Conservation (phyloP, 2,113 vertebrate genomes). For the Syngnathus floridae region DNA sequence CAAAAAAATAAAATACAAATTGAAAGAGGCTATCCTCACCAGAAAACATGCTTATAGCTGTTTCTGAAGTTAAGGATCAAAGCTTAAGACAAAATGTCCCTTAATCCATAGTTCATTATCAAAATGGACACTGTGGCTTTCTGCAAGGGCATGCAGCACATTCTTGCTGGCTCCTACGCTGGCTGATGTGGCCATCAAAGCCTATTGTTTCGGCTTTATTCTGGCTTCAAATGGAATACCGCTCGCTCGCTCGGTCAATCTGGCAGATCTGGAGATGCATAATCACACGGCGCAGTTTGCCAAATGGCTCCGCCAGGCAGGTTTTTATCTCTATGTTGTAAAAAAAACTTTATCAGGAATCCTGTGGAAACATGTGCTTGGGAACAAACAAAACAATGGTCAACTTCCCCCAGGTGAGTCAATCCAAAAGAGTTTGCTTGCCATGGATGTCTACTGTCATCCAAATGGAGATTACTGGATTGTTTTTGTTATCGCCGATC, state of each 20-base stretch:
- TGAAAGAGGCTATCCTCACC: no score
- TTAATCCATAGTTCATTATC: conserved; percentile 25
- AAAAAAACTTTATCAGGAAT: conserved; percentile 35
- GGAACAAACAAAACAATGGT: conserved; percentile 35
- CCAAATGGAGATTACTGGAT: conserved; percentile 22
- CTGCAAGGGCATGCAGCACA: conserved; percentile 55
- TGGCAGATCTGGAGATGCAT: conserved; percentile 23
- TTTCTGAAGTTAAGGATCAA: conserved; percentile 43
- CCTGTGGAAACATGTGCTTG: conserved; percentile 32
- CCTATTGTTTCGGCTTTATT: conserved; percentile 62
- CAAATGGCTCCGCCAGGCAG: conserved; percentile 40
- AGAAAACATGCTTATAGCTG: conserved; percentile 27
- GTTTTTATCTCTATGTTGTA: conserved; percentile 39
- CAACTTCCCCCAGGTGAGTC: conserved; percentile 3
- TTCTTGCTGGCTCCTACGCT: conserved; percentile 49
- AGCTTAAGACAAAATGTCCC: conserved; percentile 29
- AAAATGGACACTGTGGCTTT: conserved; percentile 34
- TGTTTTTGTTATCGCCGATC: not conserved
- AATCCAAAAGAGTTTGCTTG: conserved; percentile 7
- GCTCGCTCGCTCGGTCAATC: conserved; percentile 27
- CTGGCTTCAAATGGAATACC: conserved; percentile 59
- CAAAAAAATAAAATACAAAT: no score
- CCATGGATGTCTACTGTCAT: conserved; percentile 25
- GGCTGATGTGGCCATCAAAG: conserved; percentile 59
- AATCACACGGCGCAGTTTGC: conserved; percentile 40